Evolutionary conservation across 2,797 vertebrate species (phyloP).

Genomic region (Apogon hyalosoma): DNA sequence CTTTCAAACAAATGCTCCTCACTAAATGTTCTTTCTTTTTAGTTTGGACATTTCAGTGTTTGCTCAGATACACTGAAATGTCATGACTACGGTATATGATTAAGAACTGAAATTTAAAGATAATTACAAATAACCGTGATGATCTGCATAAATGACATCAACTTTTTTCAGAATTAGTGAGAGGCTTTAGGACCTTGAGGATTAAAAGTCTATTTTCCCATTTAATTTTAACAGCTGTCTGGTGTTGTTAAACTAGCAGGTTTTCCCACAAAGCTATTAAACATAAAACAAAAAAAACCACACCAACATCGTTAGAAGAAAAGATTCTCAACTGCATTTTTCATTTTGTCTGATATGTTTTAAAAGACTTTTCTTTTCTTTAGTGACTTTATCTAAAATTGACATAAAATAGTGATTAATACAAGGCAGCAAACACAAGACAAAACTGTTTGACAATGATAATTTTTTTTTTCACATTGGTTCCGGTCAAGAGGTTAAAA

Average conservation of each 20-base stretch:
- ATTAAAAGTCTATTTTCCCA: background rate
- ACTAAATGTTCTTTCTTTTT: too few species aligned
- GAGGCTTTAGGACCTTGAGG: background rate
- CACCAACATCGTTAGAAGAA: slow-evolving; percentile 26
- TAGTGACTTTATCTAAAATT: slow-evolving; percentile 1
- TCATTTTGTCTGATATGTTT: slow-evolving; percentile 25
- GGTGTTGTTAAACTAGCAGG: background rate
- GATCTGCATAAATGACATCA: too few species aligned
- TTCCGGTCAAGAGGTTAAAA: slow-evolving; percentile 56
- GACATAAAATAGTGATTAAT: slow-evolving; percentile 28
- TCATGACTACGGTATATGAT: too few species aligned
- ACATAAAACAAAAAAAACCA: background rate
- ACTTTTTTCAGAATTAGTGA: background rate
- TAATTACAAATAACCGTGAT: too few species aligned
- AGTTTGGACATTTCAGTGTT: too few species aligned
- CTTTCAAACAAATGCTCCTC: background rate
- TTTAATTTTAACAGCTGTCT: background rate
- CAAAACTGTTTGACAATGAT: slow-evolving; percentile 38
- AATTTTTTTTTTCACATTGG: slow-evolving; percentile 55
- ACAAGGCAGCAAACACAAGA: slow-evolving; percentile 28
- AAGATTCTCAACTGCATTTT: slow-evolving; percentile 48
- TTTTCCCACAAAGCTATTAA: background rate
- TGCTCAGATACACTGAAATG: too few species aligned
- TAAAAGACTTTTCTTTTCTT: slow-evolving; percentile 27
- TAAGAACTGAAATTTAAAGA: too few species aligned